A percentile compares a stretch with the other conserved stretches of the same genome.
Evolutionary conservation across 2,113 vertebrate genomes (phyloP).

Genomic region (Agapornis roseicollis): DNA sequence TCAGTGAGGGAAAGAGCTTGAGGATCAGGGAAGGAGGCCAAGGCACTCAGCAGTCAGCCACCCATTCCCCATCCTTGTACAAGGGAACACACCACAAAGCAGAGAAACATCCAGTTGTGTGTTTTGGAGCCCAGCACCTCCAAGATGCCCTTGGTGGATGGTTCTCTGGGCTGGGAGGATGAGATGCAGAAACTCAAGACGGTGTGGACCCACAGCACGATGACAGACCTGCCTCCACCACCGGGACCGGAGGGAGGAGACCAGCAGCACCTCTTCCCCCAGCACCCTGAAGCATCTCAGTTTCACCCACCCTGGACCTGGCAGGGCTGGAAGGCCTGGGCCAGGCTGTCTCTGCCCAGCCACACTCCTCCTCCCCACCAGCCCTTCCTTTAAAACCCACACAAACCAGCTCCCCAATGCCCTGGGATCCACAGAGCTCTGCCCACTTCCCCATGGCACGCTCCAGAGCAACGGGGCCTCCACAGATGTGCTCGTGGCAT

Average conservation of each 20-base stretch:
- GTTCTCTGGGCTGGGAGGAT: neutral
- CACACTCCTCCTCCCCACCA: neutral
- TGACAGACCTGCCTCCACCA: neutral
- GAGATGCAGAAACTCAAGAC: neutral
- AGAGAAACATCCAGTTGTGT: neutral
- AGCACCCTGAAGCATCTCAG: neutral
- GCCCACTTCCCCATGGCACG: accelerated
- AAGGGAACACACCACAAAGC: neutral
- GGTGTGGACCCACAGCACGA: neutral
- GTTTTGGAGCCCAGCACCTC: neutral
- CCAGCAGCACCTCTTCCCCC: neutral
- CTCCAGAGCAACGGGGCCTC: neutral
- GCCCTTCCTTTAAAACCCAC: neutral
- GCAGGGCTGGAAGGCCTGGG: neutral
- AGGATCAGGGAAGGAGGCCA: neutral
- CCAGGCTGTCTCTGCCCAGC: neutral
- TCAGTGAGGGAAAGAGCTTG: neutral
- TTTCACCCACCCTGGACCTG: neutral
- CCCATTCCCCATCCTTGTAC: neutral
- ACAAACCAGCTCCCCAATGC: neutral
- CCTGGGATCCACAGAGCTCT: neutral
- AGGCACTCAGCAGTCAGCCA: neutral
- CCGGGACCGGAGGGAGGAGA: neutral
- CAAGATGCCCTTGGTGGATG: neutral
- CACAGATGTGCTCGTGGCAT: accelerated